phyloP scores from a whole-genome alignment of 2,888 invertebrate species.

The Uloborus plumipes region DNA sequence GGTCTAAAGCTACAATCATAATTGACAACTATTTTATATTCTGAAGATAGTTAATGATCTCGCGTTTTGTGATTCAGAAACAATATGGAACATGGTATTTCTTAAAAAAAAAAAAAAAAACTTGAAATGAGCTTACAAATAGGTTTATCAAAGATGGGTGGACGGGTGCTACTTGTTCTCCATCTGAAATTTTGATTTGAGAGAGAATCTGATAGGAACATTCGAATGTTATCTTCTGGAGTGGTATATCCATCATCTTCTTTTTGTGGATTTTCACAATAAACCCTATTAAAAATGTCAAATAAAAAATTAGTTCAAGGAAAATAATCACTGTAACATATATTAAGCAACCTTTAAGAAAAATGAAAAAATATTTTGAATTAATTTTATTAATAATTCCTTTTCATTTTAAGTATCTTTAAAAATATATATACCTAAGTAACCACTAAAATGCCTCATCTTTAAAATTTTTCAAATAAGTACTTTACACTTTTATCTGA shows the following conservation, averaged over 20 bases:
- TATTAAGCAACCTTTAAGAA: neutral
- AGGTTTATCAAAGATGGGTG: slow-evolving; percentile 66
- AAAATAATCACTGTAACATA: no score
- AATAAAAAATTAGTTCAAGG: no score
- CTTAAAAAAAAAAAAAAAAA: neutral
- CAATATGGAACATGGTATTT: no score
- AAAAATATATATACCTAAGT: no score
- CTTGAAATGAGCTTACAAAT: slow-evolving; percentile 57
- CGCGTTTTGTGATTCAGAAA: no score
- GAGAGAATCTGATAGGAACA: slow-evolving; percentile 62
- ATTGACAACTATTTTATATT: no score
- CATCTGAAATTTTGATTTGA: slow-evolving; percentile 65
- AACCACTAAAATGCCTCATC: no score
- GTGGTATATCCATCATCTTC: slow-evolving; percentile 55
- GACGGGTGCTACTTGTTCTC: slow-evolving; percentile 65
- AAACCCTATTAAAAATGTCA: slow-evolving; percentile 49
- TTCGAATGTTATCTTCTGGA: slow-evolving; percentile 64
- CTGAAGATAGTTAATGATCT: no score
- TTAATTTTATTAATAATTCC: no score
- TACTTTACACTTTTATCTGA: neutral
- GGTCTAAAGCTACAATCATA: no score
- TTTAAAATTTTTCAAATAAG: no score
- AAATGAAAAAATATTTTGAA: neutral
- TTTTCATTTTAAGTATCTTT: no score
- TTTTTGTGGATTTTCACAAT: slow-evolving; percentile 66